Evolutionary conservation across 2,888 invertebrate species (phyloP).

Genomic region (Mythimna albipuncta): DNA sequence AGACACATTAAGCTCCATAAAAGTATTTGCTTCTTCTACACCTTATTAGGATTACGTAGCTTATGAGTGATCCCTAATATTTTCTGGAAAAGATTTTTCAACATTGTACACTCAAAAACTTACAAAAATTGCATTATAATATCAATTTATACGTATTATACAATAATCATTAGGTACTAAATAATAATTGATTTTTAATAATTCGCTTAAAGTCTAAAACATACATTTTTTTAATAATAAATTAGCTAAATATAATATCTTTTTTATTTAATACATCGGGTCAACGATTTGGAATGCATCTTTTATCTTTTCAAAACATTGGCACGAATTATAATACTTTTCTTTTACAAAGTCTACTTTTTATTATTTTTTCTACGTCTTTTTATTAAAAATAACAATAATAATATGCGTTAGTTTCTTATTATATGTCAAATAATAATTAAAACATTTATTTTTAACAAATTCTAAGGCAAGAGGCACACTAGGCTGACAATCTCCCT

Average conservation of each 20-base stretch:
- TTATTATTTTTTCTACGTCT: slow-evolving; percentile 13
- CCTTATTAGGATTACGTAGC: slow-evolving; percentile 17
- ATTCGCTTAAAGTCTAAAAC: slow-evolving; percentile 56
- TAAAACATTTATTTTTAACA: background rate
- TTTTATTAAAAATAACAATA: slow-evolving; percentile 45
- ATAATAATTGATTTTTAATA: slow-evolving; percentile 57
- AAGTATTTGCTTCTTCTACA: background rate
- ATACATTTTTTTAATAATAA: slow-evolving; percentile 46
- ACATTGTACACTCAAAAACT: slow-evolving; percentile 35
- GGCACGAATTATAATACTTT: slow-evolving; percentile 67
- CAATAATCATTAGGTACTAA: slow-evolving; percentile 45
- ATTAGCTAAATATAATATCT: slow-evolving; percentile 43
- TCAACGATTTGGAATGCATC: slow-evolving; percentile 43
- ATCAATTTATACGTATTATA: slow-evolving; percentile 42
- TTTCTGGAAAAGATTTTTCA: slow-evolving; percentile 17
- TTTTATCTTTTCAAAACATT: slow-evolving; percentile 50
- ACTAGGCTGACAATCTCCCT: background rate
- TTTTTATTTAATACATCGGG: slow-evolving; percentile 48
- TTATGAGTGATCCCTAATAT: slow-evolving; percentile 15
- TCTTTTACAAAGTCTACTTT: slow-evolving; percentile 39
- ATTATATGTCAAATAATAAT: slow-evolving; percentile 23
- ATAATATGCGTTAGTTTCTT: slow-evolving; percentile 35
- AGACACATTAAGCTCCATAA: background rate
- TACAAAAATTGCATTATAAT: slow-evolving; percentile 31
- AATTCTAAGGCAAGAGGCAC: slow-evolving; percentile 16